Base-by-base conservation (phyloP, 2,888 invertebrate species). In the Diachrysia chrysitis region DNA sequence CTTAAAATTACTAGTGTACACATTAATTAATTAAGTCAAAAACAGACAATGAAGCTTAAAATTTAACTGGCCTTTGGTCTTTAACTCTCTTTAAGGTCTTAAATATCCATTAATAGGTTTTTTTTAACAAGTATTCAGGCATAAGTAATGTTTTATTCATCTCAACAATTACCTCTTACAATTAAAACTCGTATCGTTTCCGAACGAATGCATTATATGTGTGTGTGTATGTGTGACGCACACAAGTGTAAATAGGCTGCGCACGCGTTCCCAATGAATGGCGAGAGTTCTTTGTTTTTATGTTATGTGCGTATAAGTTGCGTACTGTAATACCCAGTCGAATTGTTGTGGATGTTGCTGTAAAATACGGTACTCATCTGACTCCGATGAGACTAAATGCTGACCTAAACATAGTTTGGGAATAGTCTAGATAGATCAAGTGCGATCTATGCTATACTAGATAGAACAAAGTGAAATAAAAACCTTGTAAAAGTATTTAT, bases 201-300 rank as follows among this genome's bases (percentile, higher is more conserved):
- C 48, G 48, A 51, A 51, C 19, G 10, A 3, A 21, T 48, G 10
- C 10, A n/a, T 42, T 42, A 10, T 29, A 29, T 56, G 23, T 0
- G 9, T 48, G 48, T 0, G 71, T 58, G 63, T 60, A 61, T 54
- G 58, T 23, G n/a, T 21, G 0, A 16, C 14, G 4, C 35, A 63
- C 51, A 63, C 12, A 29, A 0, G 23, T 59, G 6, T 16, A 42
- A n/a, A 56, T 29, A 53, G 10, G 6, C 23, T 21, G 64, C 46
- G 65, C 75, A 70, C 80, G 75, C 75, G 71, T 69, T 77, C 46
- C 63, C 35, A 72, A 73, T 77, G 75, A 77, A 77, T 77, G 76
- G 81, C 58, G 64, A 5, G 63, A 65, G 66, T 66, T 71, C 75
- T 75, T 75, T 75, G 75, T 75, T 79, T 75, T 62, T 75, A 61